Base-by-base conservation (phyloP, 2,888 invertebrate species). In the Drosophila yooni region DNA sequence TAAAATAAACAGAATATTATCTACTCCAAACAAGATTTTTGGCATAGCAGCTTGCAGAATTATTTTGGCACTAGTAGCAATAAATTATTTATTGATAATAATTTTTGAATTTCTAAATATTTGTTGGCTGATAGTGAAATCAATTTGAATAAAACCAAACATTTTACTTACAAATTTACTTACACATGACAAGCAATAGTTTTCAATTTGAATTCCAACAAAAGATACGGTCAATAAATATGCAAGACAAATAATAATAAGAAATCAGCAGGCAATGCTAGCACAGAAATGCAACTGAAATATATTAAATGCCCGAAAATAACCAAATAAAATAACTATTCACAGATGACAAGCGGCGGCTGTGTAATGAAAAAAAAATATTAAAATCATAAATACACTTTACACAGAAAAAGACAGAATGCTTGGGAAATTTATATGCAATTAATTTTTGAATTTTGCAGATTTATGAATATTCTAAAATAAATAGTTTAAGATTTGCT, bases 161-260 rank as follows among this genome's bases (percentile, higher is more conserved):
- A 38, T 56, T n/a, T 51, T 25, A 18, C 2, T 21, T 34, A 40
- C 13, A 40, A 25, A 31, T 51, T 31, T 51, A 31, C 31, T 51
- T 29, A 51, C 51, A 18, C 18, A 29, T 11, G 3, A 29, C 11
- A 31, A 13, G 2, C 13, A 50, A 34, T 3, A 11, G 31, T 25
- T 46, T 38, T 25, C 4, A 33, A 33, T 60, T 36, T 21, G 0
- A 25, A 51, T 31, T 60, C 25, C 2, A 60, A 25, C 29, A 27
- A 11, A 57, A 8, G 11, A 13, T 43, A 31, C 10, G 25, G 4
- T 25, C 31, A 31, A n/a, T 46, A 50, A 48, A 48, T 56, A 51
- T n/a, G 13, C 5, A 58, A 54, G 66, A 62, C 60, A 70, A 66
- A 64, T 59, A 72, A 79, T 74, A 72, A 74, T 69, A 73, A 62